Evolutionary conservation across 2,797 vertebrate species (phyloP), one percentile per base, ranked within the genome.

Genomic region (Thalassophryne amazonica): DNA sequence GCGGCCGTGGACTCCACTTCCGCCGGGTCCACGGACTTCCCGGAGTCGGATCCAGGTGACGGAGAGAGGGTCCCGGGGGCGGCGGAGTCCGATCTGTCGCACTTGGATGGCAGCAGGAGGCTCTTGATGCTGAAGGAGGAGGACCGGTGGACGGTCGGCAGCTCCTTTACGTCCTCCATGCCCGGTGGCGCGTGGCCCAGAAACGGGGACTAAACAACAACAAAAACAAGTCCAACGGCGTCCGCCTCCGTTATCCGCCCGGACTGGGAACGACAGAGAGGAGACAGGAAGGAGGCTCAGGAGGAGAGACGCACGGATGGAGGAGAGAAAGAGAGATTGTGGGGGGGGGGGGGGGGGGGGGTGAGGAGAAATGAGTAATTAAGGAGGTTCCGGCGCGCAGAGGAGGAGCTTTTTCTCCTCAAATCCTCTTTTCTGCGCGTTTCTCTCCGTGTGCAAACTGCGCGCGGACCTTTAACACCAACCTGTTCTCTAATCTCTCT

Each of bases 91-190:
- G 60, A 22, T 22, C 70, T 71, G 41, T 88, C 88, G 74, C 78
- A 82, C 70, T 73, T 86, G 20, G 85, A 86, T 12, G 90, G 89
- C 38, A 91, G 86, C 76, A 92, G 82, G 39, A 92, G 84, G 68
- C 88, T 92, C 72, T 89, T 90, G 69, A 92, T 92, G 56, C 88
- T 91, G 79, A 92, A 92, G 62, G 85, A 89, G 66, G 86, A 90
- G 57, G 87, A 90, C 64, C 88, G 89, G 43, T 85, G 88, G n/a
- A 85, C 81, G 71, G 70, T 82, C 72, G 69, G 81, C 28, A 69
- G 71, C 35, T 90, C 84, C 39, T 86, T 91, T 23, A 81, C 66
- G 61, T 89, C 88, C 71, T 85, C 90, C 91, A 92, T 91, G 59
- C 73, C 78, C 66, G 46, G 49, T 67, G 61, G 49, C 57, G 22